Base-by-base conservation (phyloP, 2,113 vertebrate species). In the Sebastes fasciatus region DNA sequence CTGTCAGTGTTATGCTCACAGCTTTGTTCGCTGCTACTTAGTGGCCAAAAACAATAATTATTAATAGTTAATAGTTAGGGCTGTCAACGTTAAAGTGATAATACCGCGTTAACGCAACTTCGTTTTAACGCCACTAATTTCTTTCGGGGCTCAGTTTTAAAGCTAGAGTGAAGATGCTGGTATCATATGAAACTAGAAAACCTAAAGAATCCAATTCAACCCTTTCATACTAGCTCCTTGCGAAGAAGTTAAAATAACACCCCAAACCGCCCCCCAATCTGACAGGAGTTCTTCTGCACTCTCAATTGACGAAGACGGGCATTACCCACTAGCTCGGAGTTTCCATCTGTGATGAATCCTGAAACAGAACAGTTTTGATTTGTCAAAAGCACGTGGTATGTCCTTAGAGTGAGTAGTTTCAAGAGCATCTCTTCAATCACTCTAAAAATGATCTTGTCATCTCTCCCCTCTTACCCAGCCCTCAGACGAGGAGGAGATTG, bases 311-410 rank as follows among this genome's bases (percentile, higher is more conserved):
- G 97, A 78, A 99, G 91, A 86, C 96, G 96, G 8, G 97, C 96
- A 9, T 94, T 95, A 1, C 97, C 97, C 48, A 99, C 95, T 61
- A 98, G 91, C 86, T 97, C 98, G 66, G 97, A 97, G 82, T 98
- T 98, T 81, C 97, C 98, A 77, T 98, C 97, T 19, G 97, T 99
- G 89, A 99, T 95, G 86, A 98, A 99, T 42, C 98, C 98, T 99
- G 45, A 62, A 88, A 77, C 8, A 86, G 2, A 74, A 17, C 0
- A 54, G 4, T 13, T 51, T 51, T 34, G 34, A 34, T 34, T 34
- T 34, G 34, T 34, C 34, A 34, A 26, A 72, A 52, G 23, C 16
- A 51, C 55, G 52, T 23, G 8, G 11, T 17, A 42, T 17, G 46
- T 26, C 19, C 1, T n/a, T 14, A 14, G 34, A 52, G 48, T 13